Conservation (phyloP, 2,113 vertebrate genomes). For the Seriola quinqueradiata region DNA sequence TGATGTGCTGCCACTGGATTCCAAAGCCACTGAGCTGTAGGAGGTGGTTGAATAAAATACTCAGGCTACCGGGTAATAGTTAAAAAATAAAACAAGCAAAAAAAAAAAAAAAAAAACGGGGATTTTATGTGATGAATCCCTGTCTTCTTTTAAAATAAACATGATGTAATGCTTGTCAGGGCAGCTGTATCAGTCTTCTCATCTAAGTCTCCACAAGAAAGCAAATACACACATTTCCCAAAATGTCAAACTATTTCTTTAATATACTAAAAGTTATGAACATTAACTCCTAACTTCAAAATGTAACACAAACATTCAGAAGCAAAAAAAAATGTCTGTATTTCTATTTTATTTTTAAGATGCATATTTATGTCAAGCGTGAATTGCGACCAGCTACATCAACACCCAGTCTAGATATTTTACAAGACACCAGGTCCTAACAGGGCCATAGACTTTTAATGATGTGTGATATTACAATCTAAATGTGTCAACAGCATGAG, state of each 20-base stretch:
- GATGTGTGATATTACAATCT: constrained; percentile 4
- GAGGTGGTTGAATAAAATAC: constrained; percentile 18
- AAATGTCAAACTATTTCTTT: not conserved
- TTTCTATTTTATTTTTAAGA: not conserved
- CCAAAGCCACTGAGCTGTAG: constrained; percentile 28
- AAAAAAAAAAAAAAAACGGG: not conserved
- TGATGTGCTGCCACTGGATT: constrained; percentile 16
- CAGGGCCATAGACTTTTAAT: not conserved
- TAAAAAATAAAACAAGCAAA: constrained; percentile 5
- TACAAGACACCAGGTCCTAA: not conserved
- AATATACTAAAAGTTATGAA: not conserved
- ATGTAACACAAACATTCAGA: not conserved
- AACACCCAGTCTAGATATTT: not conserved
- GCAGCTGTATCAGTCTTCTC: not conserved
- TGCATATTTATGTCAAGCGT: not conserved
- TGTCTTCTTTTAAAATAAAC: not conserved
- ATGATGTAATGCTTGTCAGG: not conserved
- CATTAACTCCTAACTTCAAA: not conserved
- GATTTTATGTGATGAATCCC: constrained; percentile 6
- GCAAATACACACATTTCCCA: not conserved
- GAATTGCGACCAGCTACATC: constrained; percentile 1
- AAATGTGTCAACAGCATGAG: not conserved
- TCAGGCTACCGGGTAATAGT: constrained; percentile 2
- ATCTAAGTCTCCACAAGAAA: not conserved
- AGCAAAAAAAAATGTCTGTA: not conserved